phyloP scores from a whole-genome alignment of 2,888 invertebrate genomes.

The Falcaria lacertinaria region DNA sequence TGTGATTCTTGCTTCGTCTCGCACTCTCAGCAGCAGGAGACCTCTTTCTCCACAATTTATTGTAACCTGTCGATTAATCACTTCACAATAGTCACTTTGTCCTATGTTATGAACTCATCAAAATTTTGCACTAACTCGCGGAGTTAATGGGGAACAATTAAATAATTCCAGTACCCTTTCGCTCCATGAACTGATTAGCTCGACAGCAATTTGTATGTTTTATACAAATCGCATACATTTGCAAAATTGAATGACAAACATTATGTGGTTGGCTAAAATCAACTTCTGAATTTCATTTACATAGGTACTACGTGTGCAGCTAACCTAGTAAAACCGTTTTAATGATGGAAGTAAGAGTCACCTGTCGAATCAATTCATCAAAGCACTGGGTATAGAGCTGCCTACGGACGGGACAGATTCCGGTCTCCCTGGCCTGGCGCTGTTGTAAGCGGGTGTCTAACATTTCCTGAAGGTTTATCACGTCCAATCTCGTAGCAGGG shows the following conservation, averaged over 20 bases:
- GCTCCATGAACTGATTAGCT: no score
- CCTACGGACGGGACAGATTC: conserved; percentile 95
- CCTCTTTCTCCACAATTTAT: conserved; percentile 98
- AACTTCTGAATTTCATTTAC: no score
- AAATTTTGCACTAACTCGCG: no score
- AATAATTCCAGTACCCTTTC: no score
- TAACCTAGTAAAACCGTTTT: conserved; percentile 1
- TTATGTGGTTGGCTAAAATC: no score
- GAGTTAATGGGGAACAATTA: no score
- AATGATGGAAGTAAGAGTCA: conserved; percentile 13
- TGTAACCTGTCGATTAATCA: conserved; percentile 85
- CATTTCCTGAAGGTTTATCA: conserved; percentile 97
- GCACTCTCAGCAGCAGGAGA: conserved; percentile 91
- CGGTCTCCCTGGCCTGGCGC: conserved; percentile 96
- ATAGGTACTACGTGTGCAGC: no score
- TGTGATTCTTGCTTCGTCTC: conserved; percentile 98
- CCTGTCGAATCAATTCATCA: conserved; percentile 81
- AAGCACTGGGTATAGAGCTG: conserved; percentile 98
- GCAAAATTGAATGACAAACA: no score
- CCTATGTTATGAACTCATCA: no score
- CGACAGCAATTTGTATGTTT: no score
- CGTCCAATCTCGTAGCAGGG: conserved; percentile 97
- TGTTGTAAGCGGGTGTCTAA: conserved; percentile 94
- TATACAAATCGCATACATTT: no score
- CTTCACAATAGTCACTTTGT: no score